Evolutionary conservation across 2,888 invertebrate species (phyloP).

Genomic region (Drosophila melanosoma): DNA sequence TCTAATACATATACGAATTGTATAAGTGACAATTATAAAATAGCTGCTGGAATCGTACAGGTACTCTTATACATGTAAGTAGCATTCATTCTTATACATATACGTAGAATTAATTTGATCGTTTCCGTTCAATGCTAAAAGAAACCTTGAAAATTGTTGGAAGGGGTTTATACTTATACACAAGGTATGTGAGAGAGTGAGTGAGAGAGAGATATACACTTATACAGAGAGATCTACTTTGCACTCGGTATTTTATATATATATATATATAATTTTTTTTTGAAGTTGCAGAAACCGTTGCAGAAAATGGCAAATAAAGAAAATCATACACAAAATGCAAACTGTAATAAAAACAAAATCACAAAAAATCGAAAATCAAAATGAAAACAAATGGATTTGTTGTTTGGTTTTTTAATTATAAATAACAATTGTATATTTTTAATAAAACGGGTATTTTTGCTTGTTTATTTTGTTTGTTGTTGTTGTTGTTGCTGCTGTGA

Average conservation of each 20-base stretch:
- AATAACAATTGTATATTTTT: constrained; percentile 84
- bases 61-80: background rate
- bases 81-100: background rate
- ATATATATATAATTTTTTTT: background rate
- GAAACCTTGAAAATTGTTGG: constrained; percentile 60
- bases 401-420: constrained; percentile 83
- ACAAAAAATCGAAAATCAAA: constrained; percentile 56
- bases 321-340: constrained; percentile 25
- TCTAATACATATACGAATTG: background rate
- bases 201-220: background rate
- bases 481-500: constrained; percentile 60
- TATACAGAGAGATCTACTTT: constrained; percentile 14
- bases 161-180: background rate
- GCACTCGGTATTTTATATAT: background rate
- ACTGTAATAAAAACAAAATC: constrained; percentile 34
- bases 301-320: constrained; percentile 8
- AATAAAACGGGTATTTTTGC: constrained; percentile 75
- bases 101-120: background rate
- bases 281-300: constrained; percentile 48
- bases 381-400: constrained; percentile 70
- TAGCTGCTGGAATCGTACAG: background rate
- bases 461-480: constrained; percentile 15
- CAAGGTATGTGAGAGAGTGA: background rate
- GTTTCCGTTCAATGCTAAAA: constrained; percentile 23
- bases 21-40: background rate